Conservation (phyloP, 2,797 vertebrate species). For the Spondyliosoma cantharus region DNA sequence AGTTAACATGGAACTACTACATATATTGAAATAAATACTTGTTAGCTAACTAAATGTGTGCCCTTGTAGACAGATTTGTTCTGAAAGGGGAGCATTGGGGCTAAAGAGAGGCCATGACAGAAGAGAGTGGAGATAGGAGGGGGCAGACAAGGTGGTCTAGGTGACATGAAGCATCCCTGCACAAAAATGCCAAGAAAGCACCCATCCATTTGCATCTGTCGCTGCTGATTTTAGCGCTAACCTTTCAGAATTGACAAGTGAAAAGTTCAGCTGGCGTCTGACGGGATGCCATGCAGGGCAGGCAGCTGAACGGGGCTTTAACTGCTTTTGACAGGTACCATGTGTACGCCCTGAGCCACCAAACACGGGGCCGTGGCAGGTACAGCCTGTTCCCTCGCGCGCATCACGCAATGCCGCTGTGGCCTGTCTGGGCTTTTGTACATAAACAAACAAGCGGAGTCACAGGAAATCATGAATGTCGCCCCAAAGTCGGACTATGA, state of each 20-base stretch:
- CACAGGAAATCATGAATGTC: conserved; percentile 61
- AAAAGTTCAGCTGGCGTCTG: conserved; percentile 88
- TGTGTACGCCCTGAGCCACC: conserved; percentile 82
- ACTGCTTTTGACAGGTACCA: conserved; percentile 91
- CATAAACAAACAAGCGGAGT: conserved; percentile 64
- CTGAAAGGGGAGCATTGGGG: conserved; percentile 60
- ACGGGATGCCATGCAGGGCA: conserved; percentile 85
- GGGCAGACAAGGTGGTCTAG: conserved; percentile 58
- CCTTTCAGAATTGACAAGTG: conserved; percentile 93
- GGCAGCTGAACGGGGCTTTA: conserved; percentile 85
- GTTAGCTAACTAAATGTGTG: background rate
- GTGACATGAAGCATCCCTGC: conserved; percentile 67
- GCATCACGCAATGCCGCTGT: conserved; percentile 59
- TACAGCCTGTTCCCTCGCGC: conserved; percentile 69
- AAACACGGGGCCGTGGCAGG: conserved; percentile 76
- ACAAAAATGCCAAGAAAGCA: conserved; percentile 80
- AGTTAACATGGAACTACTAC: background rate
- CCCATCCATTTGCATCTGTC: conserved; percentile 83
- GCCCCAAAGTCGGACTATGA: conserved; percentile 60
- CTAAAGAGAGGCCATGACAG: conserved; percentile 48
- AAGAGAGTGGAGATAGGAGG: conserved; percentile 28
- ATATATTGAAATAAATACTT: background rate
- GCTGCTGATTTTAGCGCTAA: conserved; percentile 86
- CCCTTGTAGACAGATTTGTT: conserved; percentile 64
- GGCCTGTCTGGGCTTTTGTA: conserved; percentile 38